Conservation (phyloP, 2,113 vertebrate species). For the Prionailurus viverrinus region DNA sequence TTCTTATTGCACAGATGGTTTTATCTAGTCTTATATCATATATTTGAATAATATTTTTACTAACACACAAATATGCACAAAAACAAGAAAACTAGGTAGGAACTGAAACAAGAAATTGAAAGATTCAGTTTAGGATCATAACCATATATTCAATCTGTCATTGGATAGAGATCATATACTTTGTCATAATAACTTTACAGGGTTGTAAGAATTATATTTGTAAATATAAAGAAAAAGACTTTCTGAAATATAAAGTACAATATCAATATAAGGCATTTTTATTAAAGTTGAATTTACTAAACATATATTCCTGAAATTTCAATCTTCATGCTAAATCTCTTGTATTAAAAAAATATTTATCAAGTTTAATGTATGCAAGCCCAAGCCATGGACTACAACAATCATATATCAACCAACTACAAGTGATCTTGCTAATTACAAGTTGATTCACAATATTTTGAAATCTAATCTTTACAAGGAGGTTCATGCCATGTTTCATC, state of each 20-base stretch:
- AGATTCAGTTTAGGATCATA: neutral
- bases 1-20: neutral
- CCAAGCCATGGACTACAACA: neutral
- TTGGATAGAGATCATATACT: neutral
- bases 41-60: neutral
- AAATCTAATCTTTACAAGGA: neutral
- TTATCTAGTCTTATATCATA: neutral
- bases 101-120: neutral
- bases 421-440: neutral
- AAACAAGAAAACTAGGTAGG: neutral
- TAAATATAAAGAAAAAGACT: neutral
- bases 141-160: neutral
- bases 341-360: neutral
- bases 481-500: neutral
- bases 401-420: neutral
- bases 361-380: neutral
- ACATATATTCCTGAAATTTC: neutral
- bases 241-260: neutral
- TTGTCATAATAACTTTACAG: neutral
- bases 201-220: neutral
- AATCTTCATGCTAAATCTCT: neutral
- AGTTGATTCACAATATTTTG: neutral
- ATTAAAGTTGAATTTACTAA: slow-evolving; percentile 10
- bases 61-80: neutral
- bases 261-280: neutral